Percentiles rank a stretch among this genome's conserved stretches.
These are phyloP conservation scores for Acronicta psi DNA, from an alignment of 2,888 invertebrate genomes.

Conservation along the genomic window DNA sequence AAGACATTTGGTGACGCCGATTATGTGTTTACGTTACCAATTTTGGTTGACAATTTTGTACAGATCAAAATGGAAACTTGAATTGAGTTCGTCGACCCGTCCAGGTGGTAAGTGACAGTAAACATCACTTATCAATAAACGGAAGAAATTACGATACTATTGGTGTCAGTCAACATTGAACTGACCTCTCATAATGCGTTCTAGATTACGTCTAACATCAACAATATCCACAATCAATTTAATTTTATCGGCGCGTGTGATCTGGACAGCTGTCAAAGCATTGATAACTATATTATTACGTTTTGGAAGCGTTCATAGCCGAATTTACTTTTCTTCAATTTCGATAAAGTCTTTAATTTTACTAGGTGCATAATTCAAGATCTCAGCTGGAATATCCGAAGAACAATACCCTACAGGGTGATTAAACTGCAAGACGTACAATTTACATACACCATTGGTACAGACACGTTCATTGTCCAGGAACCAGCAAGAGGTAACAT, in stretches of 20 bases:
- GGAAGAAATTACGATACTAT: conserved; percentile 81
- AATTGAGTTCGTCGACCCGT: conserved; percentile 73
- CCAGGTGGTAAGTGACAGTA: conserved; percentile 83
- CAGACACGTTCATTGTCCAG: conserved; percentile 52
- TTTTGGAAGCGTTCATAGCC: conserved; percentile 36
- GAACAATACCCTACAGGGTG: conserved; percentile 11
- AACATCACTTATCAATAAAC: conserved; percentile 82
- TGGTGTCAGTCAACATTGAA: conserved; percentile 75
- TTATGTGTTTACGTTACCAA: conserved; percentile 71
- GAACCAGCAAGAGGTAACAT: conserved; percentile 64
- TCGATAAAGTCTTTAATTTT: not conserved
- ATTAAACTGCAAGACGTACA: conserved; percentile 13
- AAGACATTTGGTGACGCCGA: conserved; percentile 63
- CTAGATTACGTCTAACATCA: conserved; percentile 75
- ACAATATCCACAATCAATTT: conserved; percentile 70
- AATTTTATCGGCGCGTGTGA: conserved; percentile 68
- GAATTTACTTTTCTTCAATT: conserved; percentile 33
- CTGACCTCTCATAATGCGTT: conserved; percentile 84
- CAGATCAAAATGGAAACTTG: conserved; percentile 73
- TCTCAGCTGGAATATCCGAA: not conserved
- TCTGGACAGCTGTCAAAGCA: conserved; percentile 74
- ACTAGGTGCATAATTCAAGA: not conserved
- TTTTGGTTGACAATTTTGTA: conserved; percentile 65
- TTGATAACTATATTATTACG: conserved; percentile 61
- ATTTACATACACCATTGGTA: conserved; percentile 49